phyloP scores from a whole-genome alignment of 2,888 invertebrate genomes.

The Eristalis intricaria region DNA sequence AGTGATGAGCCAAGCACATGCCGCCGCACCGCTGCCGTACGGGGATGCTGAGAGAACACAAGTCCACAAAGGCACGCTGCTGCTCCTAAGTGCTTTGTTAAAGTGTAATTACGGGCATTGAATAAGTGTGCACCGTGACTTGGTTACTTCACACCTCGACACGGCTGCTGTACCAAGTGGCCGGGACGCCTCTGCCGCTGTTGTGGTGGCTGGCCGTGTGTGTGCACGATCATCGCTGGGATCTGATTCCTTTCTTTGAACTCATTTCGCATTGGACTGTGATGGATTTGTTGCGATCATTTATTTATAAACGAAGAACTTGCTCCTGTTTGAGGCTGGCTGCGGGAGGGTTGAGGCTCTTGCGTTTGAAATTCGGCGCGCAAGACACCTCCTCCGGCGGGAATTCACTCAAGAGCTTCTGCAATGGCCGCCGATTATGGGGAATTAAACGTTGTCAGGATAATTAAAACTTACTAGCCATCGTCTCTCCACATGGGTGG shows the following conservation, averaged over 20 bases:
- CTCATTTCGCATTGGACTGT: conserved; percentile 11
- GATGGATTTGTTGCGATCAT: conserved; percentile 53
- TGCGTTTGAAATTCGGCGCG: background rate
- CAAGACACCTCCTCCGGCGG: background rate
- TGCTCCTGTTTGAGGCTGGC: conserved; percentile 43
- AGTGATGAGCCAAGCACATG: conserved; percentile 53
- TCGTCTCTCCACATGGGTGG: conserved; percentile 51
- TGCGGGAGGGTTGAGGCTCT: background rate
- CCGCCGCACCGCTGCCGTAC: conserved; percentile 26
- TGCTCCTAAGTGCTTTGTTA: conserved; percentile 57
- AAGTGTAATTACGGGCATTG: conserved; percentile 63
- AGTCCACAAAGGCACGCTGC: background rate
- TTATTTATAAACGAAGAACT: conserved; percentile 50
- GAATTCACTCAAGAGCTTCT: background rate
- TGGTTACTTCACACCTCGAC: conserved; percentile 64
- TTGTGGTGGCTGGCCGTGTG: conserved; percentile 11
- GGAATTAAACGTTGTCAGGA: conserved; percentile 29
- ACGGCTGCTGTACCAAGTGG: conserved; percentile 21
- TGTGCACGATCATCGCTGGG: conserved; percentile 37
- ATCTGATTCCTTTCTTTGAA: background rate
- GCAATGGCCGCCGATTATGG: conserved; percentile 35
- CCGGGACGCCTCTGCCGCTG: background rate
- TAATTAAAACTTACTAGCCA: conserved; percentile 49
- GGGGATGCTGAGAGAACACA: background rate
- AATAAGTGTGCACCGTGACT: conserved; percentile 64